Base-by-base conservation (phyloP, 2,797 vertebrate species). In the Setipinna tenuifilis region DNA sequence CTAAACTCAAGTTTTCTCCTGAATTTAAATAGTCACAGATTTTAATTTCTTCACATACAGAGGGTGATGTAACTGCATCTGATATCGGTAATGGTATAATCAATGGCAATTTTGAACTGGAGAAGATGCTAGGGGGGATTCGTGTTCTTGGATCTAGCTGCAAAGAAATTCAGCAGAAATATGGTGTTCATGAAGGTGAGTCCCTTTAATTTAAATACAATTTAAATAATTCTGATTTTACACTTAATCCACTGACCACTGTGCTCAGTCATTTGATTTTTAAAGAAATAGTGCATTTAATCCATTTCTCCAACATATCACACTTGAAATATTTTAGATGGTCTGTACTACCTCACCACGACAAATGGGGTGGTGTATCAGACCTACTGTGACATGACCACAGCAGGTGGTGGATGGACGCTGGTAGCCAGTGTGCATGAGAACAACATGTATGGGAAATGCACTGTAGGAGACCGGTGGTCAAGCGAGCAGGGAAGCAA, bases 361-460 rank as follows among this genome's bases (percentile, higher is more conserved):
- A 23, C 16, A 3, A 68, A 0, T 19, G 81, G 85, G 11, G 46
- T 83, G 3, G 21, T 86, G 19, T 83, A 86, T 23, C 59, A 84
- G 83, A 71, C 83, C 41, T 84, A 46, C 83, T 84, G 83, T 84
- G 83, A 84, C 54, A 85, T 85, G 84, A 85, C 59, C 80, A 85
- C 84, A 19, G 80, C 25, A 0, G 88, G 90, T 17, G 92, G 92
- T 0, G 89, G 93, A 83, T 93, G 93, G 92, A 93, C 92, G 9
- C 86, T 95, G 71, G 93, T 94, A 83, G 92, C 92, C 82, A 94
- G 93, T 1, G 50, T 94, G 7, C 92, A 94, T 0, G 93, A 95
- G 87, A 94, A 94, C 88, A 85, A 90, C 85, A 75, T 91, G 44
- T 0, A 0, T 14, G 93, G 93, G 21, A 94, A 93, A 86, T 94